Evolutionary conservation across 1,140 invertebrate genomes (phyloP), one percentile per base, ranked within the genome.

Genomic region (Oreohelix idahoensis): DNA sequence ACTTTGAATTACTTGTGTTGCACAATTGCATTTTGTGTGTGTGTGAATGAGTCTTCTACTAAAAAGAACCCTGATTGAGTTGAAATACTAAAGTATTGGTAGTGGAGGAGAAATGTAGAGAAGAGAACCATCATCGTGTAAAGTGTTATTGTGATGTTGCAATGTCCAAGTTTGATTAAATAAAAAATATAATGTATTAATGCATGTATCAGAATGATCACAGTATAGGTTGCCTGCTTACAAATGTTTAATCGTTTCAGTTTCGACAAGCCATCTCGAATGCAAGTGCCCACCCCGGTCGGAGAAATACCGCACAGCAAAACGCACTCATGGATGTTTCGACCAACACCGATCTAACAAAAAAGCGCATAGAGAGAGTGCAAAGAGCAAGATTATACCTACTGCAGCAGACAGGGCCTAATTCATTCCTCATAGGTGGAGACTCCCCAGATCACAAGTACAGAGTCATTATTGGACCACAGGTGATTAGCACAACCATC

Each of bases 361-460:
- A 89, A 84, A 91, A 90, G 79, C 83, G 92, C 39, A 90, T 93
- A 39, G 89, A 90, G 39, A 88, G 92, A 74, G 93, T 92, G 2
- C 86, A 89, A 79, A 89, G 89, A 83, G 92, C 92, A 15, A 84
- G 93, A 69, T 88, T 93, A 0, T 93, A 93, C 86, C 88, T 93
- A 26, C 89, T 93, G n/a, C 92, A 93, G 84, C 93, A 93, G 86
- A 91, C 90, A 74, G 93, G 93, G 36, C 93, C 93, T 32, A 92
- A 93, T 86, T 93, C 93, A 29, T 93, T 93, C 87, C 89, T 91
- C 26, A 92, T 93, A 69, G 93, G 92, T 39, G 93, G 93, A 66
- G 93, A 93, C 85, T 93, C 92, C 13, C 93, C 92, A 45, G 91
- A 92, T 51, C 92, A 93, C 86, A 93, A 93, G 84, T 93, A 92